phyloP scores from a whole-genome alignment of 2,113 vertebrate species.

The Columba janthina region DNA sequence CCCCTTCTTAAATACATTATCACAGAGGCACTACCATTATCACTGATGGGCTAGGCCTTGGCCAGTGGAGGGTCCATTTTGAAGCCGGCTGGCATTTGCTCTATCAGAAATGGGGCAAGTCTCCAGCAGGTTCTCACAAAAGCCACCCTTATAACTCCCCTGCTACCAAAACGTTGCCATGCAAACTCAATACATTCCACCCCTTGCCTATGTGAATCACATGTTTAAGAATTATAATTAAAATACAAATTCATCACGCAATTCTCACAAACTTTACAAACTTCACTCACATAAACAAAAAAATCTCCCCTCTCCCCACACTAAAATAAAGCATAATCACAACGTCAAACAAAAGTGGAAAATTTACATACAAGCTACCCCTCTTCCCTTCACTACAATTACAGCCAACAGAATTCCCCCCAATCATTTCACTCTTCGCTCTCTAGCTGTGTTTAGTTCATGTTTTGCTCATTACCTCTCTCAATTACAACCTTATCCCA shows the following conservation, averaged over 20 bases:
- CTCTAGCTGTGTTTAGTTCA: not conserved
- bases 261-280: not conserved
- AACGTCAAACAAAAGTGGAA: accelerated
- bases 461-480: not conserved
- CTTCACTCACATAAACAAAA: not conserved
- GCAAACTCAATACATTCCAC: no score
- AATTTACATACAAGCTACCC: not conserved
- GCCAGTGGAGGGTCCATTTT: not conserved
- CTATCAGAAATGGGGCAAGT: not conserved
- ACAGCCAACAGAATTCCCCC: not conserved
- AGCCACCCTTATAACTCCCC: no score
- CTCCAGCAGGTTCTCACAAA: not conserved
- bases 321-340: not conserved
- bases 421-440: not conserved
- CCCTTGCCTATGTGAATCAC: no score
- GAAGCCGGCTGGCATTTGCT: not conserved
- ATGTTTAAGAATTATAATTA: no score
- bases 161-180: no score
- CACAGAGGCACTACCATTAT: not conserved
- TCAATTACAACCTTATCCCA: not conserved
- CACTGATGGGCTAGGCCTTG: not conserved
- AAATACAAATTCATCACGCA: not conserved
- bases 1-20: not conserved
- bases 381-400: not conserved
- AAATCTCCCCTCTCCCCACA: not conserved